Base-by-base conservation (phyloP, 2,113 vertebrate species). In the Ophthalmolycus amberensis region DNA sequence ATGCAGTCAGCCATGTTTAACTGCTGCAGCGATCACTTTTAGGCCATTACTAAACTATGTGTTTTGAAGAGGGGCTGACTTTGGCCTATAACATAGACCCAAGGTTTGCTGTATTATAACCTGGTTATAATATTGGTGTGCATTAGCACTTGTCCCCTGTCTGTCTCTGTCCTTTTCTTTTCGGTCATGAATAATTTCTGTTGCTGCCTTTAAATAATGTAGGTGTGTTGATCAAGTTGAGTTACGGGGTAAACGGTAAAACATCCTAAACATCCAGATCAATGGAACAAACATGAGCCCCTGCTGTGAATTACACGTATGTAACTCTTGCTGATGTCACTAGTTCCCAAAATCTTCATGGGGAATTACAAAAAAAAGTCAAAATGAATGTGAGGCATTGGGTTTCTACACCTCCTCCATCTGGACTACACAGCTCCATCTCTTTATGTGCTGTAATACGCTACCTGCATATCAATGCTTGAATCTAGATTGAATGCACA, bases 391-490 rank as follows among this genome's bases (percentile, higher is more conserved):
- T 40, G 18, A 1, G 1, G 37, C 60, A 73, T 18, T 44, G 34
- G 32, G 16, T 79, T 70, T 71, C 44, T 48, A 64, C 58, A 76
- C 32, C 32, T 56, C 50, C 56, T 56, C n/a, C 22, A 70, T 70
- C 65, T 80, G 48, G 42, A 74, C 65, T 59, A 32, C 44, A 58
- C 66, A 59, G 56, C 72, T 71, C 62, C 29, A 72, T 80, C 68
- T 76, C 52, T 71, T 12, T 73, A 48, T 73, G 34, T 70, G 58
- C 64, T 77, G 58, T 66, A 70, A 67, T 42, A 50, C 2, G 29
- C 63, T 25, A 48, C 34, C 69, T 58, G 80, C 69, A 81, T 84
- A 75, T 25, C 15, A 86, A 89, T 48, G 66, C 46, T 78, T 58
- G 15, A 60, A 25, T 56, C 52, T 44, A 74, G 65, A 75, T 72